Evolutionary conservation across 2,113 vertebrate genomes (phyloP).

Genomic region (Nibea albiflora): DNA sequence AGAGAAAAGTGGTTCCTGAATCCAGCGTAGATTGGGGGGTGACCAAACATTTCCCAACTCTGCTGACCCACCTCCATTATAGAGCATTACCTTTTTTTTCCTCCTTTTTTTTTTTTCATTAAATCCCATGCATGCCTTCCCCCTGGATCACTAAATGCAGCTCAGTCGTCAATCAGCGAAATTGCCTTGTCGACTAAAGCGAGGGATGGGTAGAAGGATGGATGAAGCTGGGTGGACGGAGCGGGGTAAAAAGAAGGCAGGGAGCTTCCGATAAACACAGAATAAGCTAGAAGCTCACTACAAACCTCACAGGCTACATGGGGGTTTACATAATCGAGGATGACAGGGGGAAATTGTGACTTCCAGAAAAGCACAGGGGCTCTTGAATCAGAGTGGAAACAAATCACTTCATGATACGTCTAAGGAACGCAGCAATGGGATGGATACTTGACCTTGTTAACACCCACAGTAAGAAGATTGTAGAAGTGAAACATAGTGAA

Average conservation of each 20-base stretch:
- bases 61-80: conserved; percentile 66
- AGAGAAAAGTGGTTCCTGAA: conserved; percentile 53
- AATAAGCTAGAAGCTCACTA: conserved; percentile 20
- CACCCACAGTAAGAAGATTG: neutral
- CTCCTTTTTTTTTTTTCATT: conserved; percentile 39
- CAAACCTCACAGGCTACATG: conserved; percentile 31
- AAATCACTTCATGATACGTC: conserved; percentile 24
- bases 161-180: conserved; percentile 79
- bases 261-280: conserved; percentile 56
- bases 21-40: conserved; percentile 25
- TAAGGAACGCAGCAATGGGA: neutral
- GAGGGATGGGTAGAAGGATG: conserved; percentile 43
- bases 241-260: conserved; percentile 39
- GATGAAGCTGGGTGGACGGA: conserved; percentile 46
- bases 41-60: conserved; percentile 52
- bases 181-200: conserved; percentile 76
- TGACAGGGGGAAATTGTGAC: conserved; percentile 25
- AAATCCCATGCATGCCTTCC: conserved; percentile 56
- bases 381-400: conserved; percentile 46
- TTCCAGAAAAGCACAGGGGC: conserved; percentile 38
- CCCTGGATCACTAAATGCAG: conserved; percentile 67
- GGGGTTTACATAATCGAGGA: conserved; percentile 65
- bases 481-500: neutral
- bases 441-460: conserved; percentile 20
- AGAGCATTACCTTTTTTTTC: conserved; percentile 61